phyloP scores from a whole-genome alignment of 2,888 invertebrate genomes.

The Suillia variegata region DNA sequence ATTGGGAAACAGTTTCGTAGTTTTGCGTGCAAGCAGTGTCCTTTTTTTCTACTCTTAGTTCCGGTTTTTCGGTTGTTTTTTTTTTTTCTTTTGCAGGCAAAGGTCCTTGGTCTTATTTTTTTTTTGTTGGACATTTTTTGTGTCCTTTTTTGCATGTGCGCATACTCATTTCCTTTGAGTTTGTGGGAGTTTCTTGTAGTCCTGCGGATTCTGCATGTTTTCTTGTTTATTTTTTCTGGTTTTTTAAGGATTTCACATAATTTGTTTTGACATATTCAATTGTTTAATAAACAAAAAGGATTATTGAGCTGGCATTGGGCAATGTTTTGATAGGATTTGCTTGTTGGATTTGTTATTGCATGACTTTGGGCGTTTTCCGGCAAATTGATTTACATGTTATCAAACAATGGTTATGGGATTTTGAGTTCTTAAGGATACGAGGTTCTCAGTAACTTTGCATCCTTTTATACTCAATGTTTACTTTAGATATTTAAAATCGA shows the following conservation, averaged over 20 bases:
- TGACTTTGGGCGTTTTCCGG: constrained; percentile 1
- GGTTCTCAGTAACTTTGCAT: too few relatives aligned
- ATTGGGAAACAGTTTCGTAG: constrained; percentile 11
- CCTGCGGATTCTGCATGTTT: constrained; percentile 7
- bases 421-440: too few relatives aligned
- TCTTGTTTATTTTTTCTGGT: constrained; percentile 11
- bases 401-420: constrained; percentile 12
- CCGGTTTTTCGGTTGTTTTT: constrained; percentile 8
- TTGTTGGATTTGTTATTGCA: constrained; percentile 5
- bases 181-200: constrained; percentile 13
- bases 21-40: background rate
- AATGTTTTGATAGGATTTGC: constrained; percentile 4
- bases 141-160: background rate
- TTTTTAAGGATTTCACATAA: constrained; percentile 3
- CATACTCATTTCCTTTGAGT: background rate
- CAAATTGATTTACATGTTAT: background rate
- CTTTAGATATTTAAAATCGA: too few relatives aligned
- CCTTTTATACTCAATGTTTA: too few relatives aligned
- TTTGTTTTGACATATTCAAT: constrained; percentile 28
- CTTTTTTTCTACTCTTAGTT: constrained; percentile 7
- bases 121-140: constrained; percentile 10
- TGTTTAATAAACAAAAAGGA: constrained; percentile 20
- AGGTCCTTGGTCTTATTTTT: constrained; percentile 14
- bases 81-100: constrained; percentile 11
- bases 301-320: constrained; percentile 11